Conservation (phyloP, 2,797 vertebrate genomes). For the Hirundo rustica region DNA sequence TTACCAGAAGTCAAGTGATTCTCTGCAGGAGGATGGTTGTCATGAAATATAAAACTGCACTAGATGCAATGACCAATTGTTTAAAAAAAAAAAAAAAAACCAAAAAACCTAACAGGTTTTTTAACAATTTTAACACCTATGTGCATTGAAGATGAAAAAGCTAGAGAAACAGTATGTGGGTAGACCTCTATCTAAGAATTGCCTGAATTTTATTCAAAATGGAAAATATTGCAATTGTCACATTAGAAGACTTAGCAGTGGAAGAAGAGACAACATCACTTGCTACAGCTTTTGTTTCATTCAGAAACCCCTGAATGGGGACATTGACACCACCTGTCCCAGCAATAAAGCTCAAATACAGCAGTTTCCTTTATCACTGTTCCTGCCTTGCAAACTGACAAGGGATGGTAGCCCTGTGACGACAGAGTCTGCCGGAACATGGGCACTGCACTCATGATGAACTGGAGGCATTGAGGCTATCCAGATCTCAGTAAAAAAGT, state of each 20-base stretch:
- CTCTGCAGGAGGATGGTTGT: neutral
- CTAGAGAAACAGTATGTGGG: neutral
- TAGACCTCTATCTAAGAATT: fast-evolving
- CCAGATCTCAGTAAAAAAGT: neutral
- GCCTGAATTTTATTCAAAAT: neutral
- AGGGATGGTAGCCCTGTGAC: neutral
- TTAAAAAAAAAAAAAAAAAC: neutral
- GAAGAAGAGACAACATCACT: neutral
- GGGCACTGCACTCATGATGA: fast-evolving
- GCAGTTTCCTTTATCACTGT: fast-evolving
- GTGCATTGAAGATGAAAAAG: neutral
- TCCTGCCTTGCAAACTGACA: neutral
- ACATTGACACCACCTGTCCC: neutral
- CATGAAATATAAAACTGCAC: neutral
- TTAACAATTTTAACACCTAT: neutral
- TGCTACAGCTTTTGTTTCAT: neutral
- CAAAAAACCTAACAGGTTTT: neutral
- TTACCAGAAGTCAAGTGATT: neutral
- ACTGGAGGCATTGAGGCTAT: fast-evolving
- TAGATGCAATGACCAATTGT: neutral
- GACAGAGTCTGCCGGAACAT: neutral
- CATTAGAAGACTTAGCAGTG: neutral
- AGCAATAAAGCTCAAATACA: neutral
- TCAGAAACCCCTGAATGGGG: neutral
- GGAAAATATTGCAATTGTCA: neutral